Evolutionary conservation across 2,888 invertebrate species (phyloP).

Genomic region (Leucoptera coffeella): DNA sequence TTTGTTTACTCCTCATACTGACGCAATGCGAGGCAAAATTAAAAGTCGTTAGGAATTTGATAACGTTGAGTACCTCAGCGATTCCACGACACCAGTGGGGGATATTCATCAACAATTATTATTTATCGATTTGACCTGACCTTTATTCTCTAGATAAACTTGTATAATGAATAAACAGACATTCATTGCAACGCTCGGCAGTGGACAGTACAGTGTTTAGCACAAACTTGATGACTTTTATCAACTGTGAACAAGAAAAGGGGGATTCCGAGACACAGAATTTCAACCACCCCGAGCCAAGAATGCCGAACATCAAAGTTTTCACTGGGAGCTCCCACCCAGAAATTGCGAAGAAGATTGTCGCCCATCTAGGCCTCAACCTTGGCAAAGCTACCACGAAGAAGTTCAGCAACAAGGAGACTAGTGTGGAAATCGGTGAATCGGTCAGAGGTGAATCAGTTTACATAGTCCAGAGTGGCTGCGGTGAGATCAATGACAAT

Average conservation of each 20-base stretch:
- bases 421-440: constrained; percentile 88
- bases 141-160: neutral
- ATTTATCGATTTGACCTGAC: neutral
- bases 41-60: no score
- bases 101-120: no score
- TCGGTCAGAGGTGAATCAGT: constrained; percentile 91
- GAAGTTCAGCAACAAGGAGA: constrained; percentile 98
- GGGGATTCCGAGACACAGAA: neutral
- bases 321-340: constrained; percentile 97
- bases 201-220: no score
- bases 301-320: constrained; percentile 99
- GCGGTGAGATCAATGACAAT: constrained; percentile 86
- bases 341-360: constrained; percentile 93
- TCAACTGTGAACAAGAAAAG: neutral
- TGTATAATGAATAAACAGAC: neutral
- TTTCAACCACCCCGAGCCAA: constrained; percentile 21
- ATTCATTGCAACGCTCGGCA: neutral
- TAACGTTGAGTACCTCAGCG: no score
- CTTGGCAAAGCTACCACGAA: constrained; percentile 95
- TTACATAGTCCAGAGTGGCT: constrained; percentile 86
- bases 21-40: no score
- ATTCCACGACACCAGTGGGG: no score
- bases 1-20: no score
- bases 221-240: no score
- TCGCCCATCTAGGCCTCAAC: constrained; percentile 88